Evolutionary conservation across 1,140 invertebrate species (phyloP), one percentile per base, ranked within the genome.

Genomic region (Copidosoma floridanum): DNA sequence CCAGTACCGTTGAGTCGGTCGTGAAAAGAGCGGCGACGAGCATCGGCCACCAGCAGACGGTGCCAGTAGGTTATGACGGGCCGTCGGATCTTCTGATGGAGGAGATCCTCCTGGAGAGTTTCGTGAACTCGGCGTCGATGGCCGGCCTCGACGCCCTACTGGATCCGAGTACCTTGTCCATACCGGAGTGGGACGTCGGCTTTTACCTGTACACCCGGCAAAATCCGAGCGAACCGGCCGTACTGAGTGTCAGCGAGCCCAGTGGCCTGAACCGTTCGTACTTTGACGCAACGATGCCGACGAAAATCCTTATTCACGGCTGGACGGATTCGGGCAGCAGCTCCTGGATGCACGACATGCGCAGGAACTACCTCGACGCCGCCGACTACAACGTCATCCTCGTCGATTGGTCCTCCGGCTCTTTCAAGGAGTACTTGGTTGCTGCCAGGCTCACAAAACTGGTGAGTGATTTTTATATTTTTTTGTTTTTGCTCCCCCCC

Each of bases 391-490:
- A 88, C 65, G 77, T 89, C 2, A 84, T 90, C 58, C 73, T 82
- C 21, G 78, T 90, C 0, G 85, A 89, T 62, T 90, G 88, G 88
- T 81, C 75, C 8, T 66, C 75, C 0, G 76, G 82, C 7, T 85
- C 87, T 5, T 73, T 71, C 37, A 77, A 78, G 35, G 69, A 81
- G 4, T 83, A 83, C 40, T 83, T 84, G 21, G 65, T 78, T 10
- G 75, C 80, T 24, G 81, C 66, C 10, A 65, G 53, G 61, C 54
- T 85, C 0, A 80, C 78, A 18, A 71, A 63, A 23, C 76, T 81
- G 64, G 82, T 84, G 14, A 73, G 80, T n/a, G n/a, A n/a, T n/a
- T n/a, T n/a, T n/a, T n/a, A n/a, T n/a, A n/a, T n/a, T n/a, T n/a
- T n/a, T n/a, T n/a, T n/a, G n/a, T n/a, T n/a, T n/a, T n/a, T n/a